Evolutionary conservation across 92 coral and sea anemone genomes (phyloP), one percentile per base, ranked within the genome.

Genomic region (Ricordea florida): DNA sequence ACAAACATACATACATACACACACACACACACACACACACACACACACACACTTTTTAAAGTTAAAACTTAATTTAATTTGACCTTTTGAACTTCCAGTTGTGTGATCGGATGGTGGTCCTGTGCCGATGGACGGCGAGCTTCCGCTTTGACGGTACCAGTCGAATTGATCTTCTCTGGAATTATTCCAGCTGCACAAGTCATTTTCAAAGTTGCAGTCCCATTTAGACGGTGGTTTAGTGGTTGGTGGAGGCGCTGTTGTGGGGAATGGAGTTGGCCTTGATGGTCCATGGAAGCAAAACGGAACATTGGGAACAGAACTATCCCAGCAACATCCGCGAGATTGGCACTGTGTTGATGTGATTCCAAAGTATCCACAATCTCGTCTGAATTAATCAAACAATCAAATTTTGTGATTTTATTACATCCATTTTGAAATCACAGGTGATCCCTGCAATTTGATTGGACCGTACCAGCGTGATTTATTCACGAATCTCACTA

Each of bases 221-320:
- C 88, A 94, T 8, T 78, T 42, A 18, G 94, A 68, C 10, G 97
- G 97, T 18, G 92, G 97, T 24, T 48, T 61, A 6, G 88, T 76
- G 2, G 93, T 92, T n/a, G 97, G 97, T 5, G 97, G 94, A 4
- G 89, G 90, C 15, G 87, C 76, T 15, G 89, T 85, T 11, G 98
- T 94, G 17, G 98, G 98, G 96, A 94, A 94, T 26, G 97, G 91
- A n/a, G 98, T 94, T 4, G 98, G 97, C 27, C 82, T 90, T 1
- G 86, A 35, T 2, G 98, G 98, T 26, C 97, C 97, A 42, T 91
- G 79, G 85, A 91, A 94, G 57, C 98, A 94, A 51, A 58, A 68
- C 41, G 97, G 92, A 14, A 76, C 84, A 61, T 92, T 92, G 9
- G 94, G 89, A 25, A 80, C 80, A 8, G 97, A 88, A 20, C 79